Base-by-base conservation (phyloP, 1,140 invertebrate species). In the Adoxophyes honmai region DNA sequence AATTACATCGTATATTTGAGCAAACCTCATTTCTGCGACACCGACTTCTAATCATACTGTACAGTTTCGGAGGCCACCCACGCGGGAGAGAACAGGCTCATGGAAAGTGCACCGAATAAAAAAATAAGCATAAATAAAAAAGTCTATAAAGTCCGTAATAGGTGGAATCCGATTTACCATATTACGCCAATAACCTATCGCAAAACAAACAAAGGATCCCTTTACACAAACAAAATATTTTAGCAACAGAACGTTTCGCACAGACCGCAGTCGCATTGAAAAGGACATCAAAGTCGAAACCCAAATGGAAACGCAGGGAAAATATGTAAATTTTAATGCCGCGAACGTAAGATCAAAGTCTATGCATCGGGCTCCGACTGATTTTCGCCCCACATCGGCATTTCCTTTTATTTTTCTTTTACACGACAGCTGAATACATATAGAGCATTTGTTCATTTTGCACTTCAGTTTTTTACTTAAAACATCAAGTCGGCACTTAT, bases 261-360 rank as follows among this genome's bases (percentile, higher is more conserved):
- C 11, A 51, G 48, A 66, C 55, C 44, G 54, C 34, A 62, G 44
- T 59, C 57, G 54, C 55, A 65, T 60, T 55, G 60, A 55, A 68
- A 66, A 67, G 64, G 60, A 73, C 69, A 74, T 77, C 74, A 77
- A 77, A 77, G 71, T 53, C 54, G 58, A 39, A 66, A 67, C 13
- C 54, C 66, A 72, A 72, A 77, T 65, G 66, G 56, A 66, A 60
- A 61, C 57, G 52, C 54, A 64, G 54, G 66, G 56, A 68, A 74
- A 72, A 72, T 75, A 75, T 77, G 72, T 76, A 79, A 73, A 76
- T 73, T 71, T 66, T 70, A 75, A 75, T 73, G 67, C 61, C 61
- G 58, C 60, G 62, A 55, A 67, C 53, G 34, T 34, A 55, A 72
- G 68, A 77, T 77, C 71, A 77, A 74, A 74, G 72, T 55, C 48